Evolutionary conservation across 2,113 vertebrate genomes (phyloP), one percentile per base, ranked within the genome.

Genomic region (Montifringilla adamsi): DNA sequence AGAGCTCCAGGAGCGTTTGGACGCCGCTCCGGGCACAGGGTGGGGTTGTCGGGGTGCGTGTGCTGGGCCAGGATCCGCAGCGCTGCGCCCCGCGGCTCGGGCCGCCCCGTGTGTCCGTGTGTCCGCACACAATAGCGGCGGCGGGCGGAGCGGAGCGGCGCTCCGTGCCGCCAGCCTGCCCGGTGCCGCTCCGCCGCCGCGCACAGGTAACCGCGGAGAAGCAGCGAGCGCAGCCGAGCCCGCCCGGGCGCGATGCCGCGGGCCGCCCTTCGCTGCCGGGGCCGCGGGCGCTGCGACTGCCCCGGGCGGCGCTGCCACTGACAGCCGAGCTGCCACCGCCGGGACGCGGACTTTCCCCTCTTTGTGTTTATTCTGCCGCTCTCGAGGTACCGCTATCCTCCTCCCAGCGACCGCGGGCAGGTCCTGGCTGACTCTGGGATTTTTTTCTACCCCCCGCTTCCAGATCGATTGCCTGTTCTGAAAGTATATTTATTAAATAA

Each of bases 401-500:
- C 83, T 90, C 17, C 64, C 85, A 11, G 20, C 74, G 33, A 9
- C 91, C 22, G 88, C 82, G 27, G 66, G 78, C 94, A 28, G 46
- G 60, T 87, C 90, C 72, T 35, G 44, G 1, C 78, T 20, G n/a
- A n/a, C 73, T 39, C 1, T 11, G 58, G 88, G 96, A 58, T 80
- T 91, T 47, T 64, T 21, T 28, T 37, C 37, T 35, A 14, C 13
- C 41, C 41, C 41, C 41, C 41, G 24, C 23, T 2, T 39, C 52
- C 17, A 1, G 44, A 70, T 63, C 18, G 22, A 13, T 39, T 59
- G 75, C 31, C 16, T 52, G 63, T 56, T 59, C 47, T 46, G 73
- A 74, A 80, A 92, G 59, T 23, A 13, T 93, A 87, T 93, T 95
- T 87, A 49, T 85, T 84, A 53, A 90, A 94, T 92, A 90, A 93